These are phyloP conservation scores for Choloepus hoffmanni DNA, from an alignment of 2,113 vertebrate species.

Conservation along the genomic window DNA sequence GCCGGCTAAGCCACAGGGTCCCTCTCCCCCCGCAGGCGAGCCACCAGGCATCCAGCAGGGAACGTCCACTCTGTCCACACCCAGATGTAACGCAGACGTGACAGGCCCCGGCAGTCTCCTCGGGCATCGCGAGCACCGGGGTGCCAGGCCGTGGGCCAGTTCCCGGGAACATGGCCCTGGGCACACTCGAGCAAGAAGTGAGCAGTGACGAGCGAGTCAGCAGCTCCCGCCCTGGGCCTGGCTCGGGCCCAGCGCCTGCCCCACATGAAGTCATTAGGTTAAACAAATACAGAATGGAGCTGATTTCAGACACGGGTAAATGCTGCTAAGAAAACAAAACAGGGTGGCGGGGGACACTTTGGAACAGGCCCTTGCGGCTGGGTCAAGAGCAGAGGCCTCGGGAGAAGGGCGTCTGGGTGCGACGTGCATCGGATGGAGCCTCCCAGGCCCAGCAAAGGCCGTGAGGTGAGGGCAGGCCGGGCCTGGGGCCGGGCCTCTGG, in stretches of 20 bases:
- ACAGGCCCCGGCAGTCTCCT: neutral
- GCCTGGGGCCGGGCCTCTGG: neutral
- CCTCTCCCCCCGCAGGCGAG: neutral
- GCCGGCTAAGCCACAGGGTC: rapidly evolving
- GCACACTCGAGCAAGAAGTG: neutral
- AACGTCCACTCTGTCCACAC: neutral
- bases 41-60: neutral
- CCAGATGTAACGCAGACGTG: neutral
- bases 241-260: neutral
- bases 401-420: neutral
- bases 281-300: neutral
- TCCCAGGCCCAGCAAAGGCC: neutral
- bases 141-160: neutral
- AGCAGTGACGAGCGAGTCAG: rapidly evolving
- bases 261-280: neutral
- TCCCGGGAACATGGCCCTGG: neutral
- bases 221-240: rapidly evolving
- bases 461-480: neutral
- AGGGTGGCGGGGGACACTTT: neutral
- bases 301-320: neutral
- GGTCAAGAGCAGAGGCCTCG: neutral
- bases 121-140: neutral
- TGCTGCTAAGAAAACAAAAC: neutral
- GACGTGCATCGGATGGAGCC: neutral
- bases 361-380: no score